Conservation (phyloP, 2,888 invertebrate genomes). For the Lasioglossum vierecki region DNA sequence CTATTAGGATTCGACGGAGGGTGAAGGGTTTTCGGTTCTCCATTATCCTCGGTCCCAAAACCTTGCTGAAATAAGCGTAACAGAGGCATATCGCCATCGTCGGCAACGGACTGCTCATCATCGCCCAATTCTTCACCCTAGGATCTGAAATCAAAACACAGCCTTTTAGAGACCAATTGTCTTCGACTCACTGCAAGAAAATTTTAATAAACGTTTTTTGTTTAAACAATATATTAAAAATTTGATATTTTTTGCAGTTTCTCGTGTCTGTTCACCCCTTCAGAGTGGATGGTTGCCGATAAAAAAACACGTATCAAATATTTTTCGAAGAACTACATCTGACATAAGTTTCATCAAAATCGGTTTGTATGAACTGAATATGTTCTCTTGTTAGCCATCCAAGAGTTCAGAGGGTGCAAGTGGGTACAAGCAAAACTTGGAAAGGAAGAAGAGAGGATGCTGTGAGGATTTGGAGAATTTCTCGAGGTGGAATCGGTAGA, state of each 20-base stretch:
- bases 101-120: slow-evolving; percentile 95
- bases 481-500: neutral
- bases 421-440: neutral
- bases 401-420: neutral
- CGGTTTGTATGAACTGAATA: too few species aligned
- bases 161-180: neutral
- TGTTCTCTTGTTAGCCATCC: neutral
- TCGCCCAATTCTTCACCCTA: slow-evolving; percentile 93
- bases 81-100: slow-evolving; percentile 92
- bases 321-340: too few species aligned
- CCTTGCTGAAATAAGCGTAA: slow-evolving; percentile 93
- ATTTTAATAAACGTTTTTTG: too few species aligned
- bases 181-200: too few species aligned
- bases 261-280: too few species aligned
- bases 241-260: too few species aligned
- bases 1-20: slow-evolving; percentile 90
- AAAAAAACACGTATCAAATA: too few species aligned
- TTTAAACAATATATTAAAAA: too few species aligned
- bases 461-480: neutral
- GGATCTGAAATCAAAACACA: slow-evolving; percentile 88
- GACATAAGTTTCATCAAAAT: too few species aligned
- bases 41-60: slow-evolving; percentile 94
- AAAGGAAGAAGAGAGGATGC: neutral
- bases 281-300: too few species aligned
- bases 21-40: slow-evolving; percentile 95